phyloP scores from a whole-genome alignment of 2,797 vertebrate genomes.

The Tokudaia muenninki region DNA sequence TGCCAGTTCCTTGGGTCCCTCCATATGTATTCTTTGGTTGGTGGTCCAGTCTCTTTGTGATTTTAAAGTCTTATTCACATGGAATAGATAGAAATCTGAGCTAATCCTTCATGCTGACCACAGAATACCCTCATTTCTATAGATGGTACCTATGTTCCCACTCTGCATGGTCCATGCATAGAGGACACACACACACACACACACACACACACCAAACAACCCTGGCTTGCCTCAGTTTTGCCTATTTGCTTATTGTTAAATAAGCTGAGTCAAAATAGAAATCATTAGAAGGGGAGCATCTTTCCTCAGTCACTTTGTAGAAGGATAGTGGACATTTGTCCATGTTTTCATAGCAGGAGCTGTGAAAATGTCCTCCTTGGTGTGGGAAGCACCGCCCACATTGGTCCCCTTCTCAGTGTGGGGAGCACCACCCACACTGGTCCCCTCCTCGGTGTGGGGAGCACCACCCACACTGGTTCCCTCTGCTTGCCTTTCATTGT shows the following conservation, averaged over 20 bases:
- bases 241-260: not conserved
- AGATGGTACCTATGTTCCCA: not conserved
- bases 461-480: not conserved
- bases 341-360: not conserved
- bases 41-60: not conserved
- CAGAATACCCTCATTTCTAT: not conserved
- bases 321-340: not conserved
- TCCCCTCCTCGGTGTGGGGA: not conserved
- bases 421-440: no score
- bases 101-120: not conserved
- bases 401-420: not conserved
- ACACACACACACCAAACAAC: not conserved
- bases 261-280: not conserved
- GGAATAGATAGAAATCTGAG: not conserved
- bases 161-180: not conserved
- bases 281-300: not conserved
- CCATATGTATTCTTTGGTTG: no score
- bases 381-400: not conserved
- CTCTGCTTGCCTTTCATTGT: not conserved
- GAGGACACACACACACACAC: no score
- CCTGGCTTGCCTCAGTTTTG: not conserved
- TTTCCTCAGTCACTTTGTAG: not conserved
- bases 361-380: not conserved
- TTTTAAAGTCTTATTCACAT: constrained; percentile 4
- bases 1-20: no score